Base-by-base conservation (phyloP, 2,888 invertebrate species). In the Tenthredo livida region DNA sequence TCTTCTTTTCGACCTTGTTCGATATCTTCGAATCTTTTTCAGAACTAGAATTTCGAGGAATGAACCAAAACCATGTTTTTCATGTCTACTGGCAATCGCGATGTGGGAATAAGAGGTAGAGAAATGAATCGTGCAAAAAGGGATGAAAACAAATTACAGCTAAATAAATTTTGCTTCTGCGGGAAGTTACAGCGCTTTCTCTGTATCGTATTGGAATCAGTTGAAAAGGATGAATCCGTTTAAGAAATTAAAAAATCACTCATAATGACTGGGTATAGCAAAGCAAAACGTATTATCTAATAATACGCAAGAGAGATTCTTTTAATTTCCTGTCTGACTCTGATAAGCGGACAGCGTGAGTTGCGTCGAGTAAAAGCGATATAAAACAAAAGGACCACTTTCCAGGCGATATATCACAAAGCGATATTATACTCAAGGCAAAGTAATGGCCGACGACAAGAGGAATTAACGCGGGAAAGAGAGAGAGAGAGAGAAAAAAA, bases 321-420 rank as follows among this genome's bases (percentile, higher is more conserved):
- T n/a, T 54, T 54, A 54, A 54, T 54, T 54, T n/a, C n/a, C 54
- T 54, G n/a, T 54, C n/a, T n/a, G n/a, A 54, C n/a, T n/a, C 54
- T n/a, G n/a, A 7, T n/a, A n/a, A 50, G 17, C 7, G 54, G n/a
- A 54, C n/a, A n/a, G 17, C 54, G 54, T n/a, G 54, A n/a, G n/a
- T 54, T 54, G 54, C 54, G 54, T 54, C 7, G n/a, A 54, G 54
- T 54, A 7, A 54, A 54, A 54, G 54, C 54, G 54, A 54, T n/a
- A 54, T 54, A n/a, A 54, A 54, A 54, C 54, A 54, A 54, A 54
- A 54, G n/a, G 54, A 54, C 54, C 54, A 54, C n/a, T n/a, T 54
- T 54, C 54, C 54, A 54, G 7, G 54, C 54, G n/a, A n/a, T 54
- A n/a, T 54, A 54, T 54, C 54, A 54, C 54, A 54, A 54, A 54